Evolutionary conservation across 2,888 invertebrate species (phyloP).

Genomic region (Mythimna ferrago): DNA sequence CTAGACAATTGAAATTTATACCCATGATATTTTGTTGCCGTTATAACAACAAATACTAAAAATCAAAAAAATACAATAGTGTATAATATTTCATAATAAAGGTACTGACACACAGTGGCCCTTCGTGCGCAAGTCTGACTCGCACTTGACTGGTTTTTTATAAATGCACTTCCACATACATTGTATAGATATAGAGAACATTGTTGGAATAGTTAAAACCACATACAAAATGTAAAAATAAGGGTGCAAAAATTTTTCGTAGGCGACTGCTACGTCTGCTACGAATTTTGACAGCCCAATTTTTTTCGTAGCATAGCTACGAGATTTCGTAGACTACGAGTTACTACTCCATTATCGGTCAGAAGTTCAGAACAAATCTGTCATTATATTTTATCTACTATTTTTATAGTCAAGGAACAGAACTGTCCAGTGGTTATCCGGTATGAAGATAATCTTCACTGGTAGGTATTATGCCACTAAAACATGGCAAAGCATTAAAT

Average conservation of each 20-base stretch:
- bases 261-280: constrained; percentile 35
- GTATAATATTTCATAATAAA: too few species aligned
- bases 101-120: too few species aligned
- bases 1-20: too few species aligned
- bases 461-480: background rate
- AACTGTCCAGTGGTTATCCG: background rate
- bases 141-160: too few species aligned
- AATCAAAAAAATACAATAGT: too few species aligned
- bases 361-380: background rate
- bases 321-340: constrained; percentile 16
- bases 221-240: background rate
- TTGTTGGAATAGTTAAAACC: background rate
- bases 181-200: too few species aligned
- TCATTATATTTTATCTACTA: background rate
- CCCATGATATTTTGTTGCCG: too few species aligned
- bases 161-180: too few species aligned
- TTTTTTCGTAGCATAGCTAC: constrained; percentile 36
- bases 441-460: background rate
- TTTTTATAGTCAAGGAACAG: background rate
- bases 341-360: background rate
- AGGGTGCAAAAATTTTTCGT: constrained; percentile 5
- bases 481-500: background rate
- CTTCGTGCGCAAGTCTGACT: too few species aligned
- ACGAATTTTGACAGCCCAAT: constrained; percentile 28
- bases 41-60: too few species aligned